Evolutionary conservation across 2,888 invertebrate species (phyloP).

Genomic region (Proisotoma minuta): DNA sequence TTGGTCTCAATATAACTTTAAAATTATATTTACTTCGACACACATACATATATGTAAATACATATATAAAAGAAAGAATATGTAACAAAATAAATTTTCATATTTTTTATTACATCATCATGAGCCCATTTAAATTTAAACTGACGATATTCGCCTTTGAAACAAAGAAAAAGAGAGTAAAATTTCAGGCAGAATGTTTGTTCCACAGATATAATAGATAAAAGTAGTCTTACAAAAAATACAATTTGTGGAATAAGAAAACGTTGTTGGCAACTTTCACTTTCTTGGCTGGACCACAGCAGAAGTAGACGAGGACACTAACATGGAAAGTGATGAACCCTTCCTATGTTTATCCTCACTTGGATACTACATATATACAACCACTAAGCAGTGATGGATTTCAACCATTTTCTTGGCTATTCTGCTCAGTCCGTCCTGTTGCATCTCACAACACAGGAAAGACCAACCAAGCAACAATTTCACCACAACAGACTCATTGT

Average conservation of each 20-base stretch:
- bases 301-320: neutral
- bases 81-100: no score
- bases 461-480: no score
- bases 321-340: neutral
- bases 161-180: no score
- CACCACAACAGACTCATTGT: no score
- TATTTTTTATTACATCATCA: no score
- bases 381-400: neutral
- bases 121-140: no score
- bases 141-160: no score
- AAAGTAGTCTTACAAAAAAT: no score
- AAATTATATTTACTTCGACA: neutral
- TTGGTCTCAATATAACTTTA: no score
- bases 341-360: neutral
- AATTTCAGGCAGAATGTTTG: no score
- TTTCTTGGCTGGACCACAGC: neutral
- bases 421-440: neutral
- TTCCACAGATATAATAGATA: no score
- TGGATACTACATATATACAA: neutral
- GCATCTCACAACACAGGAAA: neutral
- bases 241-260: neutral
- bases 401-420: neutral
- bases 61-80: neutral
- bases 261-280: neutral
- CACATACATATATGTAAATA: no score